Evolutionary conservation across 2,888 invertebrate species (phyloP).

Genomic region (Pterobdella sp.): DNA sequence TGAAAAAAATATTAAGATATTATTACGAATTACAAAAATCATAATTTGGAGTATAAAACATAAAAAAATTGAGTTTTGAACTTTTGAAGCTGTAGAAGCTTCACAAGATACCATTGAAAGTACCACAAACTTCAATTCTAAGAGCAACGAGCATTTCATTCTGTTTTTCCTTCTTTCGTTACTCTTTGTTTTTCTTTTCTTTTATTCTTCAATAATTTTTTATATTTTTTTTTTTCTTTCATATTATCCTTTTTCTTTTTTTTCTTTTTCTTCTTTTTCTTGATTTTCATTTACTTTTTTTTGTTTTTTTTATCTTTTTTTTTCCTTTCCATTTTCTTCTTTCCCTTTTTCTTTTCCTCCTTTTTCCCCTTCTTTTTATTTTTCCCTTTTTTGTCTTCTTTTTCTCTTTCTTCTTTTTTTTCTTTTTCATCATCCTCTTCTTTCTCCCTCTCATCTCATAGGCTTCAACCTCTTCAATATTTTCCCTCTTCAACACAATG

Average conservation of each 20-base stretch:
- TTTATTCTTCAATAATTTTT: not conserved
- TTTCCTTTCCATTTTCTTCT: not conserved
- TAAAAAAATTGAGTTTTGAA: too few species aligned
- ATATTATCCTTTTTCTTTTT: not conserved
- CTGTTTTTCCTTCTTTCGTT: too few species aligned
- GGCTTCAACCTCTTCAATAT: not conserved
- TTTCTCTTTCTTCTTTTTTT: not conserved
- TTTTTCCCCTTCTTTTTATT: not conserved
- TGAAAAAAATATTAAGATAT: too few species aligned
- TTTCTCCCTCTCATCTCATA: not conserved
- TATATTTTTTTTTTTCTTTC: not conserved
- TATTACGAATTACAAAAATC: too few species aligned
- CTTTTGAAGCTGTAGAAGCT: too few species aligned
- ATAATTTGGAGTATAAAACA: too few species aligned
- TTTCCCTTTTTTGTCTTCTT: not conserved
- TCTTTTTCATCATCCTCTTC: slow-evolving; percentile 5
- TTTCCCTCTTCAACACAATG: slow-evolving; percentile 5
- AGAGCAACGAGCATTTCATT: too few species aligned
- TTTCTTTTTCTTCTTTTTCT: not conserved
- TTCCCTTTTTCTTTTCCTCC: slow-evolving; percentile 5
- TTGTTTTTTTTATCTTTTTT: not conserved
- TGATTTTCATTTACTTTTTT: not conserved
- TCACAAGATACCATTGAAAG: too few species aligned
- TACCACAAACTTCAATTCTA: too few species aligned
- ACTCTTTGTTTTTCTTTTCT: not conserved